Percentiles rank a stretch among this genome's conserved stretches.
These are phyloP conservation scores for Cebidichthys violaceus DNA, from an alignment of 2,113 vertebrate species.

Conservation along the genomic window DNA sequence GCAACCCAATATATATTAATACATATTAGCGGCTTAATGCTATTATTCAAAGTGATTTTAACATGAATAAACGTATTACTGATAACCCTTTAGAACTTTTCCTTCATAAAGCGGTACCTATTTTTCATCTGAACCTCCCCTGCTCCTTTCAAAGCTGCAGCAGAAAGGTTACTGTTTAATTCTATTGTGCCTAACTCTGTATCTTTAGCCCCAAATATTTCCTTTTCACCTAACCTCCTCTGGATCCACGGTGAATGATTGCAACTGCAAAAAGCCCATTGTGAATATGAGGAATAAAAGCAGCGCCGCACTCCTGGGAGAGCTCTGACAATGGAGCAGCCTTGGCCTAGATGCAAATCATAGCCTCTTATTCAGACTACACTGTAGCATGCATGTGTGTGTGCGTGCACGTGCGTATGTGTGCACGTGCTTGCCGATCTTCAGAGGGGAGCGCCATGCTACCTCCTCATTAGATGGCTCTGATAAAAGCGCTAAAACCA, in stretches of 20 bases:
- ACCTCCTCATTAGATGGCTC: slow-evolving; percentile 71
- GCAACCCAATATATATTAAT: not conserved
- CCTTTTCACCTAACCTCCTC: slow-evolving; percentile 49
- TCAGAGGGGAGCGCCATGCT: slow-evolving; percentile 35
- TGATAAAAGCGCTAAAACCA: slow-evolving; percentile 59
- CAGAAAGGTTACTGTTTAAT: slow-evolving; percentile 59
- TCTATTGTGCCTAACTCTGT: slow-evolving; percentile 32
- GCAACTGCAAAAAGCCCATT: slow-evolving; percentile 59
- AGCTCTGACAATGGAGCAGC: slow-evolving; percentile 75
- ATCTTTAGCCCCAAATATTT: slow-evolving; percentile 61
- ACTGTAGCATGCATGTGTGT: not conserved
- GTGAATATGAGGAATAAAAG: slow-evolving; percentile 73
- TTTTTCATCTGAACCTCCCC: slow-evolving; percentile 24
- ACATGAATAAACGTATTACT: not conserved
- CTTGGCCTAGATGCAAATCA: slow-evolving; percentile 83
- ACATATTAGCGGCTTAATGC: not conserved
- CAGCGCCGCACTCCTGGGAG: slow-evolving; percentile 67
- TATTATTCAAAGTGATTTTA: not conserved
- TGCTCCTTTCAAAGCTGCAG: slow-evolving; percentile 16
- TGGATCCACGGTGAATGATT: slow-evolving; percentile 54
- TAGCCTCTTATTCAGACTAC: slow-evolving; percentile 57
- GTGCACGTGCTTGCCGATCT: slow-evolving; percentile 18
- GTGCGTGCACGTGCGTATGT: slow-evolving; percentile 9
- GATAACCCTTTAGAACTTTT: slow-evolving; percentile 9
- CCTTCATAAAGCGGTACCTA: not conserved